phyloP scores from a whole-genome alignment of 2,888 invertebrate species.

The Abscondita cerata region DNA sequence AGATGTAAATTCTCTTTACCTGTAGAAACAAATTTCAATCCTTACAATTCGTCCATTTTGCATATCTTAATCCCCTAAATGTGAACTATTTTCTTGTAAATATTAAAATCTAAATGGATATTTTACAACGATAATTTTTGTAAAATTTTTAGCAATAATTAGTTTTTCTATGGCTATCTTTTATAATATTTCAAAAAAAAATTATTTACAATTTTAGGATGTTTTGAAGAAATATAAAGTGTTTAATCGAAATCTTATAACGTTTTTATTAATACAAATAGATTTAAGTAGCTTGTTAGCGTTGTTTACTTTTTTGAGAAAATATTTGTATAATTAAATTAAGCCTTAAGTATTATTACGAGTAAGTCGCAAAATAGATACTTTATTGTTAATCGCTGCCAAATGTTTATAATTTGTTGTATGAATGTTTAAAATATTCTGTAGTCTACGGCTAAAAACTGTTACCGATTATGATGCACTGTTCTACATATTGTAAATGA shows the following conservation, averaged over 20 bases:
- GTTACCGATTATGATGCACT: constrained; percentile 22
- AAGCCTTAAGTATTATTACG: constrained; percentile 20
- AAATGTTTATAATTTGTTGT: constrained; percentile 21
- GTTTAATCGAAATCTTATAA: too few species aligned
- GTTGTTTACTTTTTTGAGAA: neutral
- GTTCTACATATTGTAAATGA: constrained; percentile 30
- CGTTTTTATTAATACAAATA: neutral
- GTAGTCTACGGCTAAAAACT: constrained; percentile 20
- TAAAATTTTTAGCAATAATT: constrained; percentile 34
- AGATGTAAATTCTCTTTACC: neutral
- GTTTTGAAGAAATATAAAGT: too few species aligned
- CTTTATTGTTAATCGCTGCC: constrained; percentile 21
- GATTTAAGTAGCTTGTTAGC: constrained; percentile 17
- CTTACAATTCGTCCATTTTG: constrained; percentile 49
- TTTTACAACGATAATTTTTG: constrained; percentile 28
- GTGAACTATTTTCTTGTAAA: constrained; percentile 40
- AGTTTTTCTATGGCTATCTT: constrained; percentile 25
- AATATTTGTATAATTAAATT: neutral
- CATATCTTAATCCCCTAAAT: constrained; percentile 47
- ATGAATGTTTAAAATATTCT: constrained; percentile 12
- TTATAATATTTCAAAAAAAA: neutral
- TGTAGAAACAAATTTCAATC: constrained; percentile 15
- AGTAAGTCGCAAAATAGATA: constrained; percentile 12
- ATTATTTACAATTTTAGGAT: neutral
- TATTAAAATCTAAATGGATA: constrained; percentile 33